Evolutionary conservation across 2,113 vertebrate species (phyloP).

Genomic region (Potamarius usumacintae): DNA sequence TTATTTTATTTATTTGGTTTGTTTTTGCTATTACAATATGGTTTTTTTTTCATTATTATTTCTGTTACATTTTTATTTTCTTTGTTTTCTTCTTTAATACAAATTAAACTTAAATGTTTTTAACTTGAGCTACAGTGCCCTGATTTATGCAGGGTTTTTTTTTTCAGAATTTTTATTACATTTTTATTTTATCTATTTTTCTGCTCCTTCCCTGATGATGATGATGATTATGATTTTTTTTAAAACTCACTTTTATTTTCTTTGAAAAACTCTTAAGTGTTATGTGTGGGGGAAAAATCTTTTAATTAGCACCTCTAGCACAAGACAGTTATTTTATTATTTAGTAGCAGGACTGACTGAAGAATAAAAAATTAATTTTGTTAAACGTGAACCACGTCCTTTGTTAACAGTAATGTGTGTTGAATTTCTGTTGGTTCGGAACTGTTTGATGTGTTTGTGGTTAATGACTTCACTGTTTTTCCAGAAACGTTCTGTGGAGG

Average conservation of each 20-base stretch:
- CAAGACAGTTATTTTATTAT: too few relatives aligned
- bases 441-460: neutral
- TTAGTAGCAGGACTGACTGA: too few relatives aligned
- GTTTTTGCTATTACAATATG: neutral
- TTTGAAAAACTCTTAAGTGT: too few relatives aligned
- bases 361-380: too few relatives aligned
- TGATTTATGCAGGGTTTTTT: neutral
- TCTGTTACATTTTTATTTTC: neutral
- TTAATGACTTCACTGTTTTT: neutral
- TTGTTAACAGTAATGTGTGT: too few relatives aligned
- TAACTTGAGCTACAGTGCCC: neutral
- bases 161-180: too few relatives aligned
- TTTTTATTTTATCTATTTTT: too few relatives aligned
- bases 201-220: too few relatives aligned
- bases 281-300: too few relatives aligned
- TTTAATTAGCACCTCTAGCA: too few relatives aligned
- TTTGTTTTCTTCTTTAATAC: neutral
- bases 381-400: neutral
- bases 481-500: constrained; percentile 94
- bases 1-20: neutral
- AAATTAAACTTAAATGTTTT: neutral
- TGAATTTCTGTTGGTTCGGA: neutral
- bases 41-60: neutral
- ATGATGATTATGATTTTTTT: too few relatives aligned
- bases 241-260: too few relatives aligned